Conservation (phyloP, 2,888 invertebrate species). For the Corythucha ciliata region DNA sequence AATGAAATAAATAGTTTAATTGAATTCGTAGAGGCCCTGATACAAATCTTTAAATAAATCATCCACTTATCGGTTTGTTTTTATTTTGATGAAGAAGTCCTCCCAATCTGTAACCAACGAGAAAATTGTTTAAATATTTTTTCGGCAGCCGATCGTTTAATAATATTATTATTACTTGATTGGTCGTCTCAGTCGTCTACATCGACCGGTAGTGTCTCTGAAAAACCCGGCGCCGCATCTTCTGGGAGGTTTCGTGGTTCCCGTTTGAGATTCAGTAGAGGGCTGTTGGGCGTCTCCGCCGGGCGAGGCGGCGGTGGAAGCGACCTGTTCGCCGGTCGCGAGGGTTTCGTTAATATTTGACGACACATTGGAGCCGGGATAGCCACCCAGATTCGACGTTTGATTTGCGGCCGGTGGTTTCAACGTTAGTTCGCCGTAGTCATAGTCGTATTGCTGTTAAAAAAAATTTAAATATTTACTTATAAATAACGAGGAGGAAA, state of each 20-base stretch:
- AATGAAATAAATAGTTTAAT: too few species aligned
- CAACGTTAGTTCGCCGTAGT: constrained; percentile 61
- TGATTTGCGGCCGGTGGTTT: constrained; percentile 50
- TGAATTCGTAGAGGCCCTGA: too few species aligned
- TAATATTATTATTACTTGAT: too few species aligned
- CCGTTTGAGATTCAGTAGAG: not conserved
- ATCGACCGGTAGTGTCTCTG: constrained; percentile 40
- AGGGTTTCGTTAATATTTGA: constrained; percentile 32
- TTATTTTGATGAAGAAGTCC: too few species aligned
- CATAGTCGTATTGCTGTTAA: constrained; percentile 52
- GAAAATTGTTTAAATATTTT: too few species aligned
- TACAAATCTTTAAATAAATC: too few species aligned
- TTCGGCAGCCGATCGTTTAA: too few species aligned
- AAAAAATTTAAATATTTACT: constrained; percentile 5
- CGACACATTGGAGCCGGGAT: constrained; percentile 33
- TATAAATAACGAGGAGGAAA: not conserved
- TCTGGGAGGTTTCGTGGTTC: constrained; percentile 24
- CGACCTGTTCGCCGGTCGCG: constrained; percentile 18
- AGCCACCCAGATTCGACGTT: too few species aligned
- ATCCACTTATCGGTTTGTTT: too few species aligned
- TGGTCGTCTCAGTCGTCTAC: constrained; percentile 38
- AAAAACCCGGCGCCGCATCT: constrained; percentile 39
- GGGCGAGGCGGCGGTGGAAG: constrained; percentile 12
- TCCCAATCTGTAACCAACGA: too few species aligned
- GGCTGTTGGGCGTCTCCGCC: constrained; percentile 4